These are phyloP conservation scores for Arctocebus calabarensis DNA, from an alignment of 2,797 vertebrate species.

Conservation along the genomic window DNA sequence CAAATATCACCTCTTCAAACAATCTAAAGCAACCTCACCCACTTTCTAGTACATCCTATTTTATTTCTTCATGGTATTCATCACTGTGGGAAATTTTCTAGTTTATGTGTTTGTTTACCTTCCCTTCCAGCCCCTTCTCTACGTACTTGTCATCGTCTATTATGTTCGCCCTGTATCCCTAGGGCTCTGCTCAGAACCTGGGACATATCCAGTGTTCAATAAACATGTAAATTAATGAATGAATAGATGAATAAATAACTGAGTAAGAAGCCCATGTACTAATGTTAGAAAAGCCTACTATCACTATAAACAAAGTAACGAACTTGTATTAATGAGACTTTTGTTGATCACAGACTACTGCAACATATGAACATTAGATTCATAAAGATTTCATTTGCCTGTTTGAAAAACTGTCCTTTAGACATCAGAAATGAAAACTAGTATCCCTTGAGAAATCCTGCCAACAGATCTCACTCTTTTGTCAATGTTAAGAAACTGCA, in stretches of 20 bases:
- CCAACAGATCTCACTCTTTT: neutral
- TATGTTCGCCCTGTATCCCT: neutral
- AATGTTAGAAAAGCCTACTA: neutral
- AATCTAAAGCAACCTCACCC: neutral
- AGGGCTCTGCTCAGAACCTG: neutral
- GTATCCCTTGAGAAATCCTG: slow-evolving; percentile 38
- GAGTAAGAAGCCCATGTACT: neutral
- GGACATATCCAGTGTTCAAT: neutral
- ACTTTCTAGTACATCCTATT: neutral
- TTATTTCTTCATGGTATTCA: slow-evolving; percentile 3
- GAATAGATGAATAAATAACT: slow-evolving; percentile 13
- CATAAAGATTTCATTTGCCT: slow-evolving; percentile 19
- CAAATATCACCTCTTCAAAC: neutral
- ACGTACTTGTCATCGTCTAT: neutral
- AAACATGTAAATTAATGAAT: neutral
- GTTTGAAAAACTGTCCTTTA: slow-evolving; percentile 51
- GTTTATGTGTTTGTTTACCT: neutral
- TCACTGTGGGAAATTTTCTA: neutral
- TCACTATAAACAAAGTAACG: neutral
- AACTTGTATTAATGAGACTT: slow-evolving; percentile 30
- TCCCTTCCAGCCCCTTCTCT: neutral
- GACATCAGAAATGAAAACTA: slow-evolving; percentile 6
- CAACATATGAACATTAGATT: slow-evolving; percentile 39
- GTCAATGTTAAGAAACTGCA: neutral
- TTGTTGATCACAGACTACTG: neutral